A percentile compares a stretch with the other conserved stretches of the same genome.
Evolutionary conservation across 2,113 vertebrate genomes (phyloP).

Genomic region (Leucosticte australis): DNA sequence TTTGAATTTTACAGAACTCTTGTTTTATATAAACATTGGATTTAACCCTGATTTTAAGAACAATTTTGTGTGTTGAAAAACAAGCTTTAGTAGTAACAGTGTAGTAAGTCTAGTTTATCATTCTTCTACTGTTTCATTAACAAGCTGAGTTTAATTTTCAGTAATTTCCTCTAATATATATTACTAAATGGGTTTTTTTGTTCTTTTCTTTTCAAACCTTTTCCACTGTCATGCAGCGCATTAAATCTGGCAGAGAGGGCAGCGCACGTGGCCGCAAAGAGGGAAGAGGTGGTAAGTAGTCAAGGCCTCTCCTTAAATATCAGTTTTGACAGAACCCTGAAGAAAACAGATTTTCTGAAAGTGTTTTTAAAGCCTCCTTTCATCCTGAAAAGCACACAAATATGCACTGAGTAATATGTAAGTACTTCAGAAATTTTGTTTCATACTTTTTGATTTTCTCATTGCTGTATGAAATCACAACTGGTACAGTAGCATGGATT

Average conservation of each 20-base stretch:
- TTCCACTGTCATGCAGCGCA: conserved; percentile 74
- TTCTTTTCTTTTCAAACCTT: neutral
- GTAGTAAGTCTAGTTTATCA: neutral
- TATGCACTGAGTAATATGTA: neutral
- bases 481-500: neutral
- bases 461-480: neutral
- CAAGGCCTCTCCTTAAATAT: neutral
- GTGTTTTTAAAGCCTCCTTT: neutral
- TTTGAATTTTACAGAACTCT: conserved; percentile 16
- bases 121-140: neutral
- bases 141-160: neutral
- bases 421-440: neutral
- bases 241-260: conserved; percentile 88
- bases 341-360: neutral
- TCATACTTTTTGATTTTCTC: neutral
- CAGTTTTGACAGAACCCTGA: neutral
- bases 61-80: neutral
- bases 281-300: conserved; percentile 85
- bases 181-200: neutral
- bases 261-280: conserved; percentile 82
- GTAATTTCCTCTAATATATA: neutral
- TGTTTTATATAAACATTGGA: neutral
- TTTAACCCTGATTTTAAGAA: conserved; percentile 1
- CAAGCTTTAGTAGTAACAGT: neutral
- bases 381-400: neutral